Base-by-base conservation (phyloP, 1,140 invertebrate genomes). In the Solenopsis fugax region DNA sequence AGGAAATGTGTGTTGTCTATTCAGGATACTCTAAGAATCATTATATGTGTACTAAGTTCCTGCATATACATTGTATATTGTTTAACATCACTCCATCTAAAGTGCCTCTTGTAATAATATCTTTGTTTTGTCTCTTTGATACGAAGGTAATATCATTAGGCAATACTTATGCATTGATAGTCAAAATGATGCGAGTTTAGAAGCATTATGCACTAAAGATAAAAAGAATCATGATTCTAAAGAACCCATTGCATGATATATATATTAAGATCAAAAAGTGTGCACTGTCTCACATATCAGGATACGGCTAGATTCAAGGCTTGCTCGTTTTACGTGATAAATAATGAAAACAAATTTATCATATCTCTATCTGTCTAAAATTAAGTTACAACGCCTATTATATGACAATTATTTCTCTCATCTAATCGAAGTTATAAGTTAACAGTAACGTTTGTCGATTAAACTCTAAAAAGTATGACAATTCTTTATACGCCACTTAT, bases 201-300 rank as follows among this genome's bases (percentile, higher is more conserved):
- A 65, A 65, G 29, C 41, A 82, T 13, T 58, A 75, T 75, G 67
- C 80, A 84, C 54, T 9, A 75, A 50, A 24, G 13, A 21, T 4
- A 16, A 71, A 29, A 24, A 56, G 37, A 72, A 29, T 0, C 58
- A 71, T 58, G 37, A 48, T 12, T 62, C 72, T 86, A 64, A 81
- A 67, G 41, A 56, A 72, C 58, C 48, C 37, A 62, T 91, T 89
- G 89, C 89, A 91, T 92, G 88, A 82, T 69, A 71, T 82, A 82
- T 75, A 82, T 85, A 52, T 75, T 67, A 78, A 60, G 85, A 82
- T 50, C 34, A 80, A 77, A 80, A 77, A 88, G 56, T 60, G 73
- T 86, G 87, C 89, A 90, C 85, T 85, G 85, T 87, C 87, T 88
- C 82, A 90, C 87, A 29, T 86, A 85, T 88, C 86, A 87, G 78